A percentile compares a stretch with the other conserved stretches of the same genome.
Conservation (phyloP, 2,113 vertebrate species). For the Mola mola region DNA sequence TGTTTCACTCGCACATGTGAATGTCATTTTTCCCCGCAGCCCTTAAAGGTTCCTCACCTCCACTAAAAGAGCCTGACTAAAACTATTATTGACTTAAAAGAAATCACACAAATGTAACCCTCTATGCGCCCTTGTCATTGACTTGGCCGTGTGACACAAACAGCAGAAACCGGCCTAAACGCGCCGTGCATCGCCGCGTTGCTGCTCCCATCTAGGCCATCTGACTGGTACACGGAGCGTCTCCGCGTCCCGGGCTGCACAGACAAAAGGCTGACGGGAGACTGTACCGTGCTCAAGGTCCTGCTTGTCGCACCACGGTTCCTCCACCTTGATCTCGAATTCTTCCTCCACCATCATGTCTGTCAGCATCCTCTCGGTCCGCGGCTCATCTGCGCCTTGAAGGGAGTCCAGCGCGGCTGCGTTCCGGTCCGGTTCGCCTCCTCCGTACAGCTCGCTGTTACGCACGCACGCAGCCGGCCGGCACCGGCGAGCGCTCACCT, state of each 20-base stretch:
- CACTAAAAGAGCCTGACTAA: too few relatives aligned
- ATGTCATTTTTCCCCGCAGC: too few relatives aligned
- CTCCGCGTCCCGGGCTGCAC: background rate
- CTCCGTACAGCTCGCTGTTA: too few relatives aligned
- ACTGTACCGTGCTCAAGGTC: slow-evolving; percentile 81
- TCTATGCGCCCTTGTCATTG: slow-evolving; percentile 1
- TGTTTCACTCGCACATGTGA: too few relatives aligned
- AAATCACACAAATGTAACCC: background rate
- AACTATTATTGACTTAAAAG: background rate
- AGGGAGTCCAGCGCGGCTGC: too few relatives aligned
- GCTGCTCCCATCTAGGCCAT: background rate
- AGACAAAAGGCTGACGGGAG: slow-evolving; percentile 45
- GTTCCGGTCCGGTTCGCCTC: too few relatives aligned
- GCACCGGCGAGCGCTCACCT: slow-evolving; percentile 37
- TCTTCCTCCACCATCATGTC: slow-evolving; percentile 81
- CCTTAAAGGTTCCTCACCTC: too few relatives aligned
- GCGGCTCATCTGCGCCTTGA: too few relatives aligned
- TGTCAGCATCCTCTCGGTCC: slow-evolving; percentile 69
- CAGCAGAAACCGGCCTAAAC: too few relatives aligned
- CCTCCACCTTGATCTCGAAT: slow-evolving; percentile 82
- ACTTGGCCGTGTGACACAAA: too few relatives aligned
- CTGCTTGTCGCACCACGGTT: slow-evolving; percentile 81
- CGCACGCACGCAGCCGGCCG: slow-evolving; percentile 44
- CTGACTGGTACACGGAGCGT: background rate
- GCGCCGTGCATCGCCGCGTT: too few relatives aligned